Conservation (phyloP, 2,797 vertebrate genomes). For the Garrulus glandarius region DNA sequence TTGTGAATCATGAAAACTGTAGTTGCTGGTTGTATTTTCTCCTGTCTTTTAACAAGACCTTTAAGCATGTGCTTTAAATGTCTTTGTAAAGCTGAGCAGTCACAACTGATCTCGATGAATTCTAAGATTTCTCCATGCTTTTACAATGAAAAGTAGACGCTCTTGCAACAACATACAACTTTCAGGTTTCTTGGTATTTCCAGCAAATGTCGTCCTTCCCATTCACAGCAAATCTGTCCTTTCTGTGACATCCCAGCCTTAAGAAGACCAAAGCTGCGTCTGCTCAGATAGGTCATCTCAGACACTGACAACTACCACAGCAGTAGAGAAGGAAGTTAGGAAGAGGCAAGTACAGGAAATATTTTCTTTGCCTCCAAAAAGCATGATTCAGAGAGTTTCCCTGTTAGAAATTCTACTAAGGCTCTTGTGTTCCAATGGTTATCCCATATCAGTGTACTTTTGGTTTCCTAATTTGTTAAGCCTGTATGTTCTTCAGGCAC, state of each 20-base stretch:
- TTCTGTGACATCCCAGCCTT: background rate
- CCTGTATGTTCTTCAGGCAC: background rate
- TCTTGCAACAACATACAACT: background rate
- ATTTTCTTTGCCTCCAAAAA: background rate
- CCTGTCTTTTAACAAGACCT: background rate
- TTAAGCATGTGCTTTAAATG: background rate
- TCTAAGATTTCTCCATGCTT: background rate
- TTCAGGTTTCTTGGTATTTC: background rate
- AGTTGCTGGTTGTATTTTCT: background rate
- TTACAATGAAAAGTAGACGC: background rate
- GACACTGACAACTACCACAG: background rate
- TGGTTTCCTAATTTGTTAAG: background rate
- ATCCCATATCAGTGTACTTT: background rate
- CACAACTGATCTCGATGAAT: background rate
- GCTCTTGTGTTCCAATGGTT: background rate
- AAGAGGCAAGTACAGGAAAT: background rate
- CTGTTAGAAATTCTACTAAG: background rate
- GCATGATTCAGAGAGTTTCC: background rate
- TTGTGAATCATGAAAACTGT: background rate
- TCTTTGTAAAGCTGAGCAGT: background rate
- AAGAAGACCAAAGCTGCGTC: background rate
- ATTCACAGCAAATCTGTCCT: background rate
- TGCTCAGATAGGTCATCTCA: background rate
- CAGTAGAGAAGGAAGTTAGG: background rate
- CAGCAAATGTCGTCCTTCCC: background rate